Evolutionary conservation across 2,113 vertebrate species (phyloP), one percentile per base, ranked within the genome.

Genomic region (Lepisosteus oculatus): DNA sequence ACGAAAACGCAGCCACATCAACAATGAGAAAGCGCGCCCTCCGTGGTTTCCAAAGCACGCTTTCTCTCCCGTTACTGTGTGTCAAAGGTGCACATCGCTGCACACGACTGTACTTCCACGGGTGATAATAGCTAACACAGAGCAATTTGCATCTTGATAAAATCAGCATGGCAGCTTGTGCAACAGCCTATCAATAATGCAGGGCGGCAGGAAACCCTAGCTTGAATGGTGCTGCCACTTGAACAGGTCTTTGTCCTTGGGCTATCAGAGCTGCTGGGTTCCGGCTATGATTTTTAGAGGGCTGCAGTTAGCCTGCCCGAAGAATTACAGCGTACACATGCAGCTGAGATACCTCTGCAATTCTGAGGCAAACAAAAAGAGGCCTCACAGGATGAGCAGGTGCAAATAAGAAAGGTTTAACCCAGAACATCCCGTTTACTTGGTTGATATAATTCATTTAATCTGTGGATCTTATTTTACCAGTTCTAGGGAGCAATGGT

Each of bases 181-280:
- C 81, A 76, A 77, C 75, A 75, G 73, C 63, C 73, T 79, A 90
- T 92, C 84, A 90, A 92, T 92, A 90, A 91, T 90, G 87, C 80
- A 91, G 75, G 68, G 45, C 67, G 80, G 79, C 75, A 80, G 81
- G 76, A 78, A 83, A 84, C 80, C 77, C 76, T n/a, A 78, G 68
- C 77, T 86, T 77, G 76, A 77, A 55, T 56, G 65, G 17, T 55
- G 61, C 67, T 5, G 41, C 67, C 72, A 67, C 57, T 56, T 55
- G 29, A 70, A 9, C 7, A n/a, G 4, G 65, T 14, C 42, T 62
- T 47, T 72, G 75, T 79, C 72, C 75, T 72, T 59, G 43, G 67
- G 43, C 74, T 12, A 67, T 65, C 67, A 74, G 79, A 70, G 63
- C 77, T 9, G 74, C 61, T 42, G 70, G 66, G 5, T 42, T 29